These are phyloP conservation scores for Geopemphigus sp. DNA, from an alignment of 1,140 invertebrate species.

Conservation along the genomic window DNA sequence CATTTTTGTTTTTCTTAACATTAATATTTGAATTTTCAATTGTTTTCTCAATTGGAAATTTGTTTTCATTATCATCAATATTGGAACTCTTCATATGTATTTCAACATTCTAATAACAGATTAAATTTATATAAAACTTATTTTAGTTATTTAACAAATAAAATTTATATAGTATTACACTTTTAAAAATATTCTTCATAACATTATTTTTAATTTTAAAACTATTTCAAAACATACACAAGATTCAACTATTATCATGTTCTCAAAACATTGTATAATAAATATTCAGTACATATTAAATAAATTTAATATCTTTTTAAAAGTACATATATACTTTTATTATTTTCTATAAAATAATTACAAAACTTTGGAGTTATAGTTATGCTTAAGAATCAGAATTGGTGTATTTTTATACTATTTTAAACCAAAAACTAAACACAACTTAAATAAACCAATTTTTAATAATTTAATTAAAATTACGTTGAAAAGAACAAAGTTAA, in stretches of 20 bases:
- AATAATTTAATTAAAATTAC: too few relatives aligned
- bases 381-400: too few relatives aligned
- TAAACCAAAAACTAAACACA: too few relatives aligned
- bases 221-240: neutral
- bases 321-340: neutral
- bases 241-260: neutral
- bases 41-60: neutral
- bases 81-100: neutral
- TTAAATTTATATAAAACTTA: neutral
- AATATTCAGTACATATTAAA: too few relatives aligned
- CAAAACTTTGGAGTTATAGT: too few relatives aligned
- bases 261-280: too few relatives aligned
- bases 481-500: too few relatives aligned
- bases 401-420: too few relatives aligned
- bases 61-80: neutral
- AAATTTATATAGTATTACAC: neutral
- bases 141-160: neutral
- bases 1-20: neutral
- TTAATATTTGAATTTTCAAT: constrained; percentile 11
- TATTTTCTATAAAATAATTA: neutral
- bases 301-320: too few relatives aligned
- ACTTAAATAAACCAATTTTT: too few relatives aligned
- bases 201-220: neutral
- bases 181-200: neutral
- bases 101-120: neutral